A percentile compares a stretch with the other conserved stretches of the same genome.
These are phyloP conservation scores for Adelphocoris suturalis DNA, from an alignment of 2,888 invertebrate genomes.

Conservation along the genomic window DNA sequence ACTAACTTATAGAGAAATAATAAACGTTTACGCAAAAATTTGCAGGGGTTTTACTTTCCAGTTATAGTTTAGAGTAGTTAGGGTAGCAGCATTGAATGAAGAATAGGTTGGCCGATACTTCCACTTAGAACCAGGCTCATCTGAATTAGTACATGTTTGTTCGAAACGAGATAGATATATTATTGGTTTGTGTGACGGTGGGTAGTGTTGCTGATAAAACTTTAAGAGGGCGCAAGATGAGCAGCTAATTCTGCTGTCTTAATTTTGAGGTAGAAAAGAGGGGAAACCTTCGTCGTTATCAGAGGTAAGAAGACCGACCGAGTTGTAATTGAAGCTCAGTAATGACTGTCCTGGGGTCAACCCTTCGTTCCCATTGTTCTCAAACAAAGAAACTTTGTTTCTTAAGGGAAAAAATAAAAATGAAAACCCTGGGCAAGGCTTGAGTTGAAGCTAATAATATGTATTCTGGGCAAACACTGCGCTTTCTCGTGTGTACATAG, in stretches of 20 bases:
- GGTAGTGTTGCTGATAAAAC: too few species aligned
- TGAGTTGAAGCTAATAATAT: not conserved
- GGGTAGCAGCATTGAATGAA: too few species aligned
- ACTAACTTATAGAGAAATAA: too few species aligned
- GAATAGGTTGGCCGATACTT: too few species aligned
- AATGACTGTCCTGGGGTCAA: conserved; percentile 29
- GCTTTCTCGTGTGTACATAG: not conserved
- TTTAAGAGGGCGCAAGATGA: not conserved
- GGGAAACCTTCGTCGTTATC: conserved; percentile 11
- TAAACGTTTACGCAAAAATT: too few species aligned
- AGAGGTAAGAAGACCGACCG: not conserved
- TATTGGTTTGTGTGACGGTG: too few species aligned
- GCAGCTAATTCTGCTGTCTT: not conserved
- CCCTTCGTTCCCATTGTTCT: not conserved
- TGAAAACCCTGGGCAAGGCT: not conserved
- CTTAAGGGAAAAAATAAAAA: not conserved
- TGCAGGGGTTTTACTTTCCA: too few species aligned
- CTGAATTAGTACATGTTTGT: too few species aligned
- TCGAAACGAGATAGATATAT: too few species aligned
- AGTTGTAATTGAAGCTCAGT: conserved; percentile 54
- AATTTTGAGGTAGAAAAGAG: not conserved
- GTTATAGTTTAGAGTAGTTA: too few species aligned
- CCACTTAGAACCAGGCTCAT: too few species aligned
- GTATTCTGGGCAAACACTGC: not conserved
- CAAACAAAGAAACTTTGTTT: not conserved